Evolutionary conservation across 2,797 vertebrate species (phyloP).

Genomic region (Rhincodon typus): DNA sequence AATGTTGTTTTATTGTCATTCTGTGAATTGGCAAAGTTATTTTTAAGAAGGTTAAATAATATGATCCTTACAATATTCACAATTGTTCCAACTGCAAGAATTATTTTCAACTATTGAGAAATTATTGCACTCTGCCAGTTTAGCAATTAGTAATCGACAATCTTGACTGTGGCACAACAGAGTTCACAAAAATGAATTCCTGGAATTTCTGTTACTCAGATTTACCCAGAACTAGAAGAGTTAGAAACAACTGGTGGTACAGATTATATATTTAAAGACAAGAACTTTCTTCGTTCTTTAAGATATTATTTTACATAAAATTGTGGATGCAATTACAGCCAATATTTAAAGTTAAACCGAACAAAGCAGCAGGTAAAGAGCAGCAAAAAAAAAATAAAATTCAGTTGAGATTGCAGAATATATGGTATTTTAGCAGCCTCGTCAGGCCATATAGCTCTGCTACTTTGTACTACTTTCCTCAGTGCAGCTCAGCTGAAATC

Average conservation of each 20-base stretch:
- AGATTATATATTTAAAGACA: not conserved
- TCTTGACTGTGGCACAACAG: no score
- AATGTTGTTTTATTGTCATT: not conserved
- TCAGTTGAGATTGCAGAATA: no score
- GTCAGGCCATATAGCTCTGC: no score
- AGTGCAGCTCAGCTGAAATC: not conserved
- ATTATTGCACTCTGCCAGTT: not conserved
- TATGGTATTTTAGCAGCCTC: not conserved
- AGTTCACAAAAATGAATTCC: not conserved
- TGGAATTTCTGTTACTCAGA: not conserved
- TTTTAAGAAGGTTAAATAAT: conserved; percentile 24
- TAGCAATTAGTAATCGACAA: not conserved
- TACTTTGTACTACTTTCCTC: not conserved
- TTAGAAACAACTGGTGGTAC: not conserved
- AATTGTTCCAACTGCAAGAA: not conserved
- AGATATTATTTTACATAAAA: not conserved
- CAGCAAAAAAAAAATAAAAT: not conserved
- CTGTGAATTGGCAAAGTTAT: not conserved
- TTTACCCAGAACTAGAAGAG: not conserved
- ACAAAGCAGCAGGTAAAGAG: not conserved
- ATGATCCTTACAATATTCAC: not conserved
- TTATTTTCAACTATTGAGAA: not conserved
- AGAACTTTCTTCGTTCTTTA: not conserved
- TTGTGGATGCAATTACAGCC: not conserved
- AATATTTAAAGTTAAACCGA: not conserved